phyloP scores from a whole-genome alignment of 2,797 vertebrate genomes.

The Chiloscyllium punctatum region DNA sequence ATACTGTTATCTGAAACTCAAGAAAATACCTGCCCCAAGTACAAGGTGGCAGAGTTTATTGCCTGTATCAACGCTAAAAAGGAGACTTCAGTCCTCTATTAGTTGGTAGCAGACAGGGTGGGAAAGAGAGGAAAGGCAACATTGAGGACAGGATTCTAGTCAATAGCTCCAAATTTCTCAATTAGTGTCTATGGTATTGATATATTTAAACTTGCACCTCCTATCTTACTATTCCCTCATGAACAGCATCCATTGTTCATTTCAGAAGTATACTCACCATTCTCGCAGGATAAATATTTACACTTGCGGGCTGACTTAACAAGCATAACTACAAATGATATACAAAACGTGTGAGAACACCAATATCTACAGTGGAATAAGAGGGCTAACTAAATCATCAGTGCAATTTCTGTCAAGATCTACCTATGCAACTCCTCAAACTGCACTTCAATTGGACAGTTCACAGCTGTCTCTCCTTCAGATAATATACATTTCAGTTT shows the following conservation, averaged over 20 bases:
- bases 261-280: neutral
- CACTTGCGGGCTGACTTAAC: neutral
- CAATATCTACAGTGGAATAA: neutral
- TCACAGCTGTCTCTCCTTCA: slow-evolving; percentile 30
- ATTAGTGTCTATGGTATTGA: neutral
- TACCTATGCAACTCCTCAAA: neutral
- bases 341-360: neutral
- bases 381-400: slow-evolving; percentile 23
- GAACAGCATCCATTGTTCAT: neutral
- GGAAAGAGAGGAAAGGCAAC: neutral
- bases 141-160: neutral
- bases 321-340: slow-evolving; percentile 16
- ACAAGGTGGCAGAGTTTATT: neutral
- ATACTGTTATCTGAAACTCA: neutral
- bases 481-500: neutral
- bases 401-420: slow-evolving; percentile 29
- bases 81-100: neutral
- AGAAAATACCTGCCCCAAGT: neutral
- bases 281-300: slow-evolving; percentile 15
- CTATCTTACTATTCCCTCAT: neutral
- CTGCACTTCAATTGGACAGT: slow-evolving; percentile 9
- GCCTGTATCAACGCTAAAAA: neutral
- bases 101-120: neutral
- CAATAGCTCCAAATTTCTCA: neutral
- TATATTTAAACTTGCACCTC: neutral